Conservation (phyloP, 30 jellyfish, hydroid and myxozoan genomes). For the Hydractinia symbiolongicarpus region DNA sequence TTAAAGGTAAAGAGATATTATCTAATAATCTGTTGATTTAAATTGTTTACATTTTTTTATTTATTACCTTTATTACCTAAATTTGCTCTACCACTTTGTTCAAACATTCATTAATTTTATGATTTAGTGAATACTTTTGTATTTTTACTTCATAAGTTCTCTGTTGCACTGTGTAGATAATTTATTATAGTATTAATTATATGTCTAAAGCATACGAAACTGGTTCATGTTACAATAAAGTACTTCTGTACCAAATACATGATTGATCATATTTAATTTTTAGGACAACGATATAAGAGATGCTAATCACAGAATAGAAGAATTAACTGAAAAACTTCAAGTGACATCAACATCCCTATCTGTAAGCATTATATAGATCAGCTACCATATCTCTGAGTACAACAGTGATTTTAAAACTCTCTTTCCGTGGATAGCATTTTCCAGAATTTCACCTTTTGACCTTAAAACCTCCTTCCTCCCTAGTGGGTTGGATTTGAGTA, state of each 20-base stretch:
- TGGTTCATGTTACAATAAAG: neutral
- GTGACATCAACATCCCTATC: constrained; percentile 38
- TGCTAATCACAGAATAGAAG: constrained; percentile 62
- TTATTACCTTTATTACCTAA: too few species aligned
- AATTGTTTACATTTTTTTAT: neutral
- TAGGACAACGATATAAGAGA: constrained; percentile 79
- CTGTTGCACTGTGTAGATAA: too few species aligned
- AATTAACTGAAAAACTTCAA: constrained; percentile 43
- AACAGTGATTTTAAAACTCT: too few species aligned
- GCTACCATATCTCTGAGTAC: too few species aligned
- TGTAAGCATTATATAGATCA: constrained; percentile 31
- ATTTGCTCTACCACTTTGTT: neutral
- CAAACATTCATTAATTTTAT: neutral
- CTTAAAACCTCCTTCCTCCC: too few species aligned
- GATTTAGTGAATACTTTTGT: too few species aligned
- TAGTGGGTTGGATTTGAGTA: too few species aligned
- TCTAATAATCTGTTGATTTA: neutral
- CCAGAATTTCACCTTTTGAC: too few species aligned
- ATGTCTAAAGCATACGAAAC: neutral
- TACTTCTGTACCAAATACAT: neutral
- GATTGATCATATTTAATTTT: neutral
- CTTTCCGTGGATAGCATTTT: too few species aligned
- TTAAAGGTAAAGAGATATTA: constrained; percentile 43
- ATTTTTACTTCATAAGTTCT: too few species aligned
- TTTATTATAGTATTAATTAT: too few species aligned